phyloP scores from a whole-genome alignment of 2,797 vertebrate genomes.

The Nyctibius grandis region DNA sequence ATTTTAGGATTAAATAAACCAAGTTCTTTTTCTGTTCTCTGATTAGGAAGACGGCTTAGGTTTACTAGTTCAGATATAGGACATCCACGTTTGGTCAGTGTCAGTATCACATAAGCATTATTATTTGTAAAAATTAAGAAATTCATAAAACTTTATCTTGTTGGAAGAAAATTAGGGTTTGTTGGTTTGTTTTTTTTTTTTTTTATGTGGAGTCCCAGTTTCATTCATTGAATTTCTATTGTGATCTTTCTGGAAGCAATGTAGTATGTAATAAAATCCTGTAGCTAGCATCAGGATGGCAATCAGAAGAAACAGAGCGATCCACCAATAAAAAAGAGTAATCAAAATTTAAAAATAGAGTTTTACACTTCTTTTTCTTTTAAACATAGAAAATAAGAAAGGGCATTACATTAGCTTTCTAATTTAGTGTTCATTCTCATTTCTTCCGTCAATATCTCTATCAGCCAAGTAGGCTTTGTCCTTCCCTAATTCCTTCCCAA shows the following conservation, averaged over 20 bases:
- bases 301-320: not conserved
- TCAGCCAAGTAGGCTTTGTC: not conserved
- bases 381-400: not conserved
- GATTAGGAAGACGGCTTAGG: not conserved
- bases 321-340: not conserved
- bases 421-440: not conserved
- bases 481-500: not conserved
- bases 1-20: not conserved
- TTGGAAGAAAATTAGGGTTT: not conserved
- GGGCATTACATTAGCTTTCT: not conserved
- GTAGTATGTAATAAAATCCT: not conserved
- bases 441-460: not conserved
- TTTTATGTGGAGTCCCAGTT: not conserved
- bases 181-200: not conserved
- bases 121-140: not conserved
- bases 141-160: not conserved
- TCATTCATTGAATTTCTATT: not conserved
- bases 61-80: not conserved
- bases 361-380: not conserved
- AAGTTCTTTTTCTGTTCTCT: not conserved
- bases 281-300: not conserved
- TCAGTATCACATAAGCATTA: not conserved
- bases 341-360: not conserved
- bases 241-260: not conserved
- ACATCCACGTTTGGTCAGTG: not conserved